Base-by-base conservation (phyloP, 2,888 invertebrate species). In the Ditula angustiorana region DNA sequence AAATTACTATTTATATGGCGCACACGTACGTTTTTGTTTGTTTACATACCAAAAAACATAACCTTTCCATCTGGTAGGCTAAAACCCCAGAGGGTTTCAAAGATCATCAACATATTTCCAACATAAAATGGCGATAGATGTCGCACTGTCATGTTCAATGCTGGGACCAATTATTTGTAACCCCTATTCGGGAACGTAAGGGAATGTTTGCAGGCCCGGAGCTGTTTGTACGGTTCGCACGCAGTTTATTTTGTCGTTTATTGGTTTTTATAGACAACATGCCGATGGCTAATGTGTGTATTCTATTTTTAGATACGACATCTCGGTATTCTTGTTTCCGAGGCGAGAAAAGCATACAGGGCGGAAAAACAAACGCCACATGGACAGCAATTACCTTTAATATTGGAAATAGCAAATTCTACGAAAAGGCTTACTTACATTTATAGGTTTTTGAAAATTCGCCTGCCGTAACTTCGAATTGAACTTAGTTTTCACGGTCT, bases 251-350 rank as follows among this genome's bases (percentile, higher is more conserved):
- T n/a, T 57, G 49, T 23, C 41, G 50, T 41, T 62, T 62, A 62
- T 62, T 62, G 62, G 57, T 62, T 62, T 56, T 50, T 50, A 62
- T 41, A 62, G 62, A 57, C 62, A 62, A 57, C 62, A 62, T 37
- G 21, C 35, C 49, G 49, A 49, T 46, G 61, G 21, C 46, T 61
- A 53, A 53, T 62, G 41, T 62, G 56, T 30, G 24, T 30, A 28
- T 30, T 56, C 19, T 62, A 56, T 62, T 62, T 62, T 56, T 62
- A 37, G 61, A 55, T 47, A n/a, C 33, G 19, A 41, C 55, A 11
- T 19, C 44, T 26, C n/a, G 21, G 30, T 44, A 37, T 35, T 35
- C 13, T 5, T 16, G 2, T 5, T 13, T 1, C 3, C 5, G 13
- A 5, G 7, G n/a, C 19, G 19, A 19, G 10, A 41, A 41, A 10